phyloP scores from a whole-genome alignment of 2,113 vertebrate species.

The Xerus inauris region DNA sequence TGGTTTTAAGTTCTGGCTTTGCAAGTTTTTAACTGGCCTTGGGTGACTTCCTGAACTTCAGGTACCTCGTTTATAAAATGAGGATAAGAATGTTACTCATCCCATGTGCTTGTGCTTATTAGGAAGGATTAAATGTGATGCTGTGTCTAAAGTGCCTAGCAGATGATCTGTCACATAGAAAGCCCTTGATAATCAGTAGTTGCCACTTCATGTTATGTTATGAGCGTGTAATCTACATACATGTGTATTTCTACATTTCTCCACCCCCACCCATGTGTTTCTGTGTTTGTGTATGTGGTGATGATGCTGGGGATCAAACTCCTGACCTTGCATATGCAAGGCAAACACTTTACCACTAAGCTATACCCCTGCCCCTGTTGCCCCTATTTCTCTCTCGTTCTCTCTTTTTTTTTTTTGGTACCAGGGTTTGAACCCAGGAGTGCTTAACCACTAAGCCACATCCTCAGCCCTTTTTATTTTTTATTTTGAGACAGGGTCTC shows the following conservation, averaged over 20 bases:
- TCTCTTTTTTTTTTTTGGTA: no score
- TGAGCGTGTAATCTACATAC: not conserved
- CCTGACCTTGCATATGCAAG: no score
- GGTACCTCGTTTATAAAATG: conserved; percentile 29
- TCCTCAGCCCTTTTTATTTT: no score
- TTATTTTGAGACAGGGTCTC: no score
- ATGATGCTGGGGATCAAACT: no score
- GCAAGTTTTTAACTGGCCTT: not conserved
- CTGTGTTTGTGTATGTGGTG: no score
- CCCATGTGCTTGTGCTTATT: not conserved
- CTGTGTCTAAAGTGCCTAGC: not conserved
- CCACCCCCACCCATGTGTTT: no score
- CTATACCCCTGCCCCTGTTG: no score
- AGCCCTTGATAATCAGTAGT: not conserved
- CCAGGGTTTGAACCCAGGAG: no score
- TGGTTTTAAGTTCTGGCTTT: conserved; percentile 19
- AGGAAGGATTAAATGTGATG: not conserved
- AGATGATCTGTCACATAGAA: not conserved
- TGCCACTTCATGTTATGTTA: not conserved
- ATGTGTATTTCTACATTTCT: not conserved
- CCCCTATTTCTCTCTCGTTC: no score
- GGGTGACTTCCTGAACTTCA: not conserved
- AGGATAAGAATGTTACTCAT: not conserved
- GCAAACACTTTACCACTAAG: no score
- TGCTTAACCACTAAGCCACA: no score